Base-by-base conservation (phyloP, 2,797 vertebrate species). In the Pempheris klunzingeri region DNA sequence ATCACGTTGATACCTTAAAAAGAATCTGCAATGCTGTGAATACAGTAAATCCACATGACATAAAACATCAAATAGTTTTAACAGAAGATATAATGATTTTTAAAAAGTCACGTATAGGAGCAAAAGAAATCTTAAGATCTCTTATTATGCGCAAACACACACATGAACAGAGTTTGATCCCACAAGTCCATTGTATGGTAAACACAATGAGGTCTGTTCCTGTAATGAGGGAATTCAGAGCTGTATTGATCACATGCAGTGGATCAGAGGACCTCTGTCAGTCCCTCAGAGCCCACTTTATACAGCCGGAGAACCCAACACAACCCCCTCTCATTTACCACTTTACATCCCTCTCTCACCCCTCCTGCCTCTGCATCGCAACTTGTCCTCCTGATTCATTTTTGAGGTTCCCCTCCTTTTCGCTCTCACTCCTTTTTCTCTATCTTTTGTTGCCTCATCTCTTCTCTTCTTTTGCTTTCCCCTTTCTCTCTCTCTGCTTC, bases 241-340 rank as follows among this genome's bases (percentile, higher is more conserved):
- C 74, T 46, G 79, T 93, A 93, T 94, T 89, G 92, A 94, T 94
- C 86, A 89, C 79, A 90, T 81, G 70, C 86, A 83, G 88, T 90
- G 91, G 88, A 92, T 90, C 87, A 90, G 87, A 89, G 79, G 88
- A 89, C 93, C 89, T 92, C 78, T 87, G 78, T 84, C 88, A 86
- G 89, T 91, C 92, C 93, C 91, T 85, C 66, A 65, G 92, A 91
- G 92, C 86, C 91, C 89, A 92, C 90, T 91, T 94, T 92, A 92
- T 83, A 77, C 80, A 75, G 58, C 75, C 36, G 20, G 36, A 77
- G 74, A 83, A 71, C 72, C 66, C 61, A 7, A 78, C 61, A 71
- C 84, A 80, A 74, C 64, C 79, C 63, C 68, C 61, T 81, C 86
- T 90, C 83, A 78, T 92, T 88, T 90, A 83, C 72, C 66, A 83